These are phyloP conservation scores for Dinoponera quadriceps DNA, from an alignment of 1,140 invertebrate genomes.

Conservation along the genomic window DNA sequence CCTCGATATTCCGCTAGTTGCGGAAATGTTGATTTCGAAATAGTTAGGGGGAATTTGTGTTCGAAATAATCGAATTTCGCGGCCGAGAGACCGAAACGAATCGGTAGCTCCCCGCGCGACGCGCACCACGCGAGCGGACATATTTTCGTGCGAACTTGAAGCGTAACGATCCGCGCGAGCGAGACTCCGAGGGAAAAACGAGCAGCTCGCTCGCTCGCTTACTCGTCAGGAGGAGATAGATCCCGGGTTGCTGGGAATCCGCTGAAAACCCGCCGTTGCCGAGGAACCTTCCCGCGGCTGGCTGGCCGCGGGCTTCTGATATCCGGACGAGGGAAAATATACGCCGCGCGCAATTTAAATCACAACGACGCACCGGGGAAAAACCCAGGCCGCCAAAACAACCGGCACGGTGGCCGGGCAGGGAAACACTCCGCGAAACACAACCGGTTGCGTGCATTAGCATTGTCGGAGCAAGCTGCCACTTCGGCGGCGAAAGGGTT, in stretches of 20 bases:
- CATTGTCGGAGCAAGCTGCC: slow-evolving; percentile 53
- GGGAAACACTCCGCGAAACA: slow-evolving; percentile 49
- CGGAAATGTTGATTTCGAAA: too few species aligned
- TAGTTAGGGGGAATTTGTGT: too few species aligned
- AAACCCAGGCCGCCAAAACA: slow-evolving; percentile 52
- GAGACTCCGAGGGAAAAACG: slow-evolving; percentile 43
- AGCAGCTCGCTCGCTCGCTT: slow-evolving; percentile 11
- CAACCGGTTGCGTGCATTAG: slow-evolving; percentile 56
- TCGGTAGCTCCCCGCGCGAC: slow-evolving; percentile 7
- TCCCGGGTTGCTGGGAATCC: slow-evolving; percentile 30
- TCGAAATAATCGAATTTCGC: too few species aligned
- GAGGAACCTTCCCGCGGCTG: slow-evolving; percentile 27
- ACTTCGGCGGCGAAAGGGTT: slow-evolving; percentile 63
- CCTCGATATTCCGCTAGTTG: too few species aligned
- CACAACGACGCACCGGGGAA: slow-evolving; percentile 56
- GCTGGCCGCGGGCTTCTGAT: slow-evolving; percentile 8
- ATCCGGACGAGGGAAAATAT: slow-evolving; percentile 54
- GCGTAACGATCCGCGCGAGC: slow-evolving; percentile 32
- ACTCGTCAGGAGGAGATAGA: slow-evolving; percentile 46
- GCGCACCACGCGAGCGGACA: slow-evolving; percentile 30
- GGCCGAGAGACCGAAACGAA: too few species aligned
- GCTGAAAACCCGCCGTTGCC: slow-evolving; percentile 32
- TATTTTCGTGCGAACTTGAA: slow-evolving; percentile 49
- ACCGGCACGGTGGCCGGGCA: slow-evolving; percentile 25
- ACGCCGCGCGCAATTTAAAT: slow-evolving; percentile 55